Evolutionary conservation across 2,113 vertebrate species (phyloP).

Genomic region (Gopherus evgoodei): DNA sequence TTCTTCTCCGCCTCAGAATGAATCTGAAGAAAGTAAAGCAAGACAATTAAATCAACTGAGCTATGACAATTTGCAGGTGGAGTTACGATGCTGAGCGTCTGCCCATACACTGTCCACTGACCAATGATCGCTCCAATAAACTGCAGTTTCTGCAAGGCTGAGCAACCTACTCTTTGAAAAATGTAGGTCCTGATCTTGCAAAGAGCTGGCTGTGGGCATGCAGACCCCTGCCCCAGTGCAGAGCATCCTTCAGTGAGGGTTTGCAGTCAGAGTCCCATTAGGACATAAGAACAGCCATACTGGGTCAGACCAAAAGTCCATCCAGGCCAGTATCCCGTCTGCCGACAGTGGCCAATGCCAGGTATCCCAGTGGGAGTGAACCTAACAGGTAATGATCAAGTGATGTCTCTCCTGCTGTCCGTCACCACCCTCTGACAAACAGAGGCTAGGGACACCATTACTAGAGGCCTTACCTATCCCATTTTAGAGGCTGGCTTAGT

Average conservation of each 20-base stretch:
- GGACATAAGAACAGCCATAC: too few species aligned
- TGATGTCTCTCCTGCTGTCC: too few species aligned
- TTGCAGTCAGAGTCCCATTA: background rate
- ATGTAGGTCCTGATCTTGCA: rapidly evolving
- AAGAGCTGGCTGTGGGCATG: background rate
- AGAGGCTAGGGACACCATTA: too few species aligned
- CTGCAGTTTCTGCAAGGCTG: background rate
- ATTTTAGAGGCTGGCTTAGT: background rate
- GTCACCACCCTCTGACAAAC: too few species aligned
- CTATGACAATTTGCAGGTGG: background rate
- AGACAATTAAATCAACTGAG: background rate
- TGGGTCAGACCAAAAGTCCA: too few species aligned
- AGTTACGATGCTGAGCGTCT: background rate
- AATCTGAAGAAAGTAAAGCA: background rate
- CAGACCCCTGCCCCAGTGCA: too few species aligned
- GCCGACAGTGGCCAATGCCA: too few species aligned
- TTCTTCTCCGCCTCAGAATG: background rate
- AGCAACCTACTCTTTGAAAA: background rate
- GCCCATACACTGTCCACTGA: rapidly evolving
- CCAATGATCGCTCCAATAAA: background rate
- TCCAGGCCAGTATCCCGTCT: too few species aligned
- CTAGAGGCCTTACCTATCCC: too few species aligned
- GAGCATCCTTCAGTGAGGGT: background rate
- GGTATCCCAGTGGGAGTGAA: too few species aligned
- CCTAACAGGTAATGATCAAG: too few species aligned